Evolutionary conservation across 2,797 vertebrate species (phyloP).

Genomic region (Nannoperca australis): DNA sequence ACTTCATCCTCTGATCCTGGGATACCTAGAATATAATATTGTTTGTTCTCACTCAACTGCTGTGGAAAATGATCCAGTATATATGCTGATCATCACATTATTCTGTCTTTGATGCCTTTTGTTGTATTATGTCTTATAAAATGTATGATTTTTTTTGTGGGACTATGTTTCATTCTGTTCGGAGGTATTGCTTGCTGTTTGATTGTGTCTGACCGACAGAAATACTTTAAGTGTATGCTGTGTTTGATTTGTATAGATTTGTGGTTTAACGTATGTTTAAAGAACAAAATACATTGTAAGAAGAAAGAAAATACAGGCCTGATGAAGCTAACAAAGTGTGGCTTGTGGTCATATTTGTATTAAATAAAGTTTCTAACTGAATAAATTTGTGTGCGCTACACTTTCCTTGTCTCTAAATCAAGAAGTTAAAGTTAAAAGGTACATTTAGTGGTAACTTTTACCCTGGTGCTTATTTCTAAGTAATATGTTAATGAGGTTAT

Average conservation of each 20-base stretch:
- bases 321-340: conserved; percentile 67
- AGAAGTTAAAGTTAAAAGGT: conserved; percentile 9
- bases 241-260: conserved; percentile 80
- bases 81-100: conserved; percentile 68
- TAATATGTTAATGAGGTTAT: conserved; percentile 7
- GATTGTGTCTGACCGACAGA: conserved; percentile 75
- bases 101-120: conserved; percentile 75
- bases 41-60: conserved; percentile 61
- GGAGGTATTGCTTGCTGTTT: conserved; percentile 70
- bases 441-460: not conserved
- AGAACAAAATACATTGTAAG: conserved; percentile 76
- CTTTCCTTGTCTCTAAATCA: conserved; percentile 26
- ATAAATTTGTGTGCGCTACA: conserved; percentile 13
- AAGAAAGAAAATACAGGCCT: conserved; percentile 52
- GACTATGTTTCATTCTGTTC: conserved; percentile 57
- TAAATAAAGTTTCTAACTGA: conserved; percentile 82
- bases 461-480: conserved; percentile 35
- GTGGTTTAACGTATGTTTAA: conserved; percentile 80
- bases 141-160: conserved; percentile 50
- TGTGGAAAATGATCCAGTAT: conserved; percentile 62
- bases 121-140: conserved; percentile 68
- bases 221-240: conserved; percentile 77
- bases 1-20: conserved; percentile 72
- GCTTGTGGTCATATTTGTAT: conserved; percentile 79
- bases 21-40: conserved; percentile 57